These are phyloP conservation scores for Eurystomus glaucurus DNA, from an alignment of 2,797 vertebrate genomes.

Conservation along the genomic window DNA sequence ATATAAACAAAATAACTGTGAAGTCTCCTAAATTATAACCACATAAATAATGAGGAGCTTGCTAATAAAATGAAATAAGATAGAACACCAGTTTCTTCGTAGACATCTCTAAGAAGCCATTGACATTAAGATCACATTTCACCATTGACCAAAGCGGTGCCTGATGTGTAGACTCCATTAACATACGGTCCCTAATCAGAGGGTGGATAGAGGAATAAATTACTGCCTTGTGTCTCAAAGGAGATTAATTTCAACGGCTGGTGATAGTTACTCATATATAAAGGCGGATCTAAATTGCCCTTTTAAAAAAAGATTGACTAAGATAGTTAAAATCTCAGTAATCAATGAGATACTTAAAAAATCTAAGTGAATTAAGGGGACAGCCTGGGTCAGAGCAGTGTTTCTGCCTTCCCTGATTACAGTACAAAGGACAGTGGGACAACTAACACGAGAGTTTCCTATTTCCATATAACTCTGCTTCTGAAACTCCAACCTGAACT, in stretches of 20 bases:
- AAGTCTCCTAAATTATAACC: background rate
- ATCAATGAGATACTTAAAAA: background rate
- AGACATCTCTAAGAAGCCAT: background rate
- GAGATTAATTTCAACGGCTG: background rate
- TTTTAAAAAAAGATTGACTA: background rate
- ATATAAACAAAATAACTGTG: conserved; percentile 17
- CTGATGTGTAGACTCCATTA: background rate
- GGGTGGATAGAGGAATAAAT: background rate
- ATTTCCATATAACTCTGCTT: background rate
- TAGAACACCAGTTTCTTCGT: background rate
- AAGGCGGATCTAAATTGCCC: background rate
- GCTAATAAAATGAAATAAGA: background rate
- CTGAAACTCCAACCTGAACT: background rate
- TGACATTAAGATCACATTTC: background rate
- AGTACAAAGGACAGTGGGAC: background rate
- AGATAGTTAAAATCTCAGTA: background rate
- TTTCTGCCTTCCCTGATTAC: background rate
- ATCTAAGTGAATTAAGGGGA: background rate
- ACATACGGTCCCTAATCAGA: background rate
- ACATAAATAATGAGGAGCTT: conserved; percentile 15
- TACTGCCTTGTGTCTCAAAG: background rate
- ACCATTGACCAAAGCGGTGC: background rate
- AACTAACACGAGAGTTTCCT: background rate
- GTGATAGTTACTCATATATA: background rate
- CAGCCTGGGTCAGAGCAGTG: background rate